Base-by-base conservation (phyloP, 2,888 invertebrate species). In the Lamproptera curius region DNA sequence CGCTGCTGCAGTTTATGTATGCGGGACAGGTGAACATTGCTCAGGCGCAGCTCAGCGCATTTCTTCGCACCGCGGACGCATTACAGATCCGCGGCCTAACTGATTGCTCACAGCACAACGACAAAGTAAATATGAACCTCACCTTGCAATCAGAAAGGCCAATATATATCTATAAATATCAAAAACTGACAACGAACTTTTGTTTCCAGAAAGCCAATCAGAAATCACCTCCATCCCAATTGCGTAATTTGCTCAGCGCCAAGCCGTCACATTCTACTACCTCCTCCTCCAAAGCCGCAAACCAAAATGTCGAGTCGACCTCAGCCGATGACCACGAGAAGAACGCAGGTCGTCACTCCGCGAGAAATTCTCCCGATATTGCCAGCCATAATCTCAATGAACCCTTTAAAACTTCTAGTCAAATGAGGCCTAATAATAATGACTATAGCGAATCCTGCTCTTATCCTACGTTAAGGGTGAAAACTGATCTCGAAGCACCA, bases 1-100 rank as follows among this genome's bases (percentile, higher is more conserved):
- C 94, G 46, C 89, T 95, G 52, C 89, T 95, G 71, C 94, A 94
- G 80, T 95, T 94, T 73, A 94, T 95, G 94, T 95, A 95, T 76
- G 93, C 93, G 58, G 95, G 95, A 44, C 94, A 94, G 85, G 95
- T 95, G 58, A 94, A 94, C 77, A 93, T 94, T 53, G 93, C 94
- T 61, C 94, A 94, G 85, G 92, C 92, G 53, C 93, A 94, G 67
- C 88, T 94, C 55, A 91, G 92, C 57, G 90, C 92, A 28, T 93
- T 94, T 77, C 84, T 94, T 59, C 91, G 92, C 63, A 94, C 94
- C 23, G 94, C 94, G 38, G 94, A 94, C 76, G 93, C 93, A 54
- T 84, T 94, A 54, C 93, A 94, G 85, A 94, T 94, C 60, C 89
- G 94, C 65, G 94, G 94, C 56, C 89, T 94, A 70, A 94, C 94